Evolutionary conservation across 2,888 invertebrate genomes (phyloP).

Genomic region (Clepsis dumicolana): DNA sequence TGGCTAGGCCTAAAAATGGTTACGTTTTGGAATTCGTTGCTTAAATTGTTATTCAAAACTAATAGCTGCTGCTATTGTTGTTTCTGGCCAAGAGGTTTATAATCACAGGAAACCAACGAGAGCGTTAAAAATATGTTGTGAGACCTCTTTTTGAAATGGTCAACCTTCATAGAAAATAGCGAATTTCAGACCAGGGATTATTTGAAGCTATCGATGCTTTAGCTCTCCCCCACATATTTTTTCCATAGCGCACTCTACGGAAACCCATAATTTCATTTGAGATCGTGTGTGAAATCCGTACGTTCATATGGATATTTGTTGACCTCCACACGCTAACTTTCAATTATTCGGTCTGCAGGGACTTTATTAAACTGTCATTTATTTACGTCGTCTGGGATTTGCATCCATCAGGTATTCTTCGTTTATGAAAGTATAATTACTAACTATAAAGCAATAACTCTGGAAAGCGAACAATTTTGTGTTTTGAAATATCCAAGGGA

Average conservation of each 20-base stretch:
- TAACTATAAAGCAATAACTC: neutral
- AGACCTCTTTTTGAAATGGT: neutral
- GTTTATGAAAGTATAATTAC: neutral
- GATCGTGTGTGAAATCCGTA: constrained; percentile 21
- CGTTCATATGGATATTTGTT: constrained; percentile 31
- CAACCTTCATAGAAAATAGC: no score
- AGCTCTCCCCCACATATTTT: neutral
- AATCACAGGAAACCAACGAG: neutral
- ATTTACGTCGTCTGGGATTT: constrained; percentile 12
- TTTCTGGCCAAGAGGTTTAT: no score
- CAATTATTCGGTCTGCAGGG: constrained; percentile 31
- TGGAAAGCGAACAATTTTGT: neutral
- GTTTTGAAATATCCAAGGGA: no score
- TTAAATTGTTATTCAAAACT: no score
- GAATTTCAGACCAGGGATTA: neutral
- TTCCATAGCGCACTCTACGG: neutral
- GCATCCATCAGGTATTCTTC: neutral
- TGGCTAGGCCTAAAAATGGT: no score
- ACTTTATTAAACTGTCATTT: constrained; percentile 37
- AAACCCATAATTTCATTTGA: constrained; percentile 22
- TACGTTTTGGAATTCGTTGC: no score
- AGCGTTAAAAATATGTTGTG: neutral
- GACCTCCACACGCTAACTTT: constrained; percentile 38
- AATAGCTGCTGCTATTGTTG: no score
- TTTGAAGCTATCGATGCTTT: neutral